These are phyloP conservation scores for Eupithecia exiguata DNA, from an alignment of 2,888 invertebrate genomes.

Conservation along the genomic window DNA sequence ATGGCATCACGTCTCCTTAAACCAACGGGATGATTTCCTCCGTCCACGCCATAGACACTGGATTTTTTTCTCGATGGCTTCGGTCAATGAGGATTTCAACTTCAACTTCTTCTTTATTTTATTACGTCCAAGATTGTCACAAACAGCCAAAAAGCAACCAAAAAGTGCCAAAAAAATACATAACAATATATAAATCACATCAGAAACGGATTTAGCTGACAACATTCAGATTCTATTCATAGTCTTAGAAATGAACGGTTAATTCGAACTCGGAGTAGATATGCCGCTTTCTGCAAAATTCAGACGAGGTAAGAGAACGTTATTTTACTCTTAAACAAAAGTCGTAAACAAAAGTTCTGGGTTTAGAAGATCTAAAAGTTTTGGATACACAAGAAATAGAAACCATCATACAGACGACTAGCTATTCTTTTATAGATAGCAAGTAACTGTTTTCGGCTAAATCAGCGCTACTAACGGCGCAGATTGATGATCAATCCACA, in stretches of 20 bases:
- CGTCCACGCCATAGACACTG: too few species aligned
- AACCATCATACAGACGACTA: background rate
- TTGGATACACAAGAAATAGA: background rate
- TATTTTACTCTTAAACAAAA: background rate
- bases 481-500: too few species aligned
- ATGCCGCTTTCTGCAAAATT: conserved; percentile 76
- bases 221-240: conserved; percentile 4
- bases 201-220: background rate
- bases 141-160: background rate
- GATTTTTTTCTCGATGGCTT: too few species aligned
- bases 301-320: conserved; percentile 61
- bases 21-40: too few species aligned
- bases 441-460: too few species aligned
- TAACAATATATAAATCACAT: background rate
- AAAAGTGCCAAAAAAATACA: background rate
- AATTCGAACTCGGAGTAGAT: conserved; percentile 33
- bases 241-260: conserved; percentile 30
- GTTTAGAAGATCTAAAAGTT: background rate
- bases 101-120: too few species aligned
- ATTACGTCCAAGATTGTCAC: background rate
- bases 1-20: too few species aligned
- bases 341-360: background rate
- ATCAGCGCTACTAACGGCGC: too few species aligned
- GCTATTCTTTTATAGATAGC: too few species aligned
- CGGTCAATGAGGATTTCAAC: too few species aligned